These are phyloP conservation scores for Caenorhabditis brenneri DNA, from an alignment of 1,140 invertebrate genomes.

Conservation along the genomic window DNA sequence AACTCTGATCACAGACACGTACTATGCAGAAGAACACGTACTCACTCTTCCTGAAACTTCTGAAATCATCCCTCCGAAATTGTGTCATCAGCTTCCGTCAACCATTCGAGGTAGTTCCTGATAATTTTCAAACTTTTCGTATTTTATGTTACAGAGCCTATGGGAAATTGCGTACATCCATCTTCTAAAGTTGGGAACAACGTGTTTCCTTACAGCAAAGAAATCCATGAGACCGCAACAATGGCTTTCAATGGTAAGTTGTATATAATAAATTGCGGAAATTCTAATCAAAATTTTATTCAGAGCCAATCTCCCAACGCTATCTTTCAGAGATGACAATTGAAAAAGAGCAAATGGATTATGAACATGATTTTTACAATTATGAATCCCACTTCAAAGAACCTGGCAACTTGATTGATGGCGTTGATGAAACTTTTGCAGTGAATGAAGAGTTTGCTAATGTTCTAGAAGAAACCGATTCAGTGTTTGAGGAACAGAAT, in stretches of 20 bases:
- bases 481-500: background rate
- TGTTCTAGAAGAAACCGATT: background rate
- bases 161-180: background rate
- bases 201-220: background rate
- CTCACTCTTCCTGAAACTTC: background rate
- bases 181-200: background rate
- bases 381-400: background rate
- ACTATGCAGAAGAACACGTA: constrained; percentile 18
- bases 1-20: background rate
- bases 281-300: too few species aligned
- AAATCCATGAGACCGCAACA: background rate
- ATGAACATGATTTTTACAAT: background rate
- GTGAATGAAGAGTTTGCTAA: background rate
- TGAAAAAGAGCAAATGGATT: background rate
- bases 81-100: background rate
- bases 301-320: too few species aligned
- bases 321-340: background rate
- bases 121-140: background rate
- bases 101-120: background rate
- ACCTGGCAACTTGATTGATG: background rate
- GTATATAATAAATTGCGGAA: background rate
- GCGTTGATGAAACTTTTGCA: background rate
- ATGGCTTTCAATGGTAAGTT: background rate
- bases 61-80: background rate
- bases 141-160: background rate